These are phyloP conservation scores for Rissa tridactyla DNA, from an alignment of 2,113 vertebrate species.

Conservation along the genomic window DNA sequence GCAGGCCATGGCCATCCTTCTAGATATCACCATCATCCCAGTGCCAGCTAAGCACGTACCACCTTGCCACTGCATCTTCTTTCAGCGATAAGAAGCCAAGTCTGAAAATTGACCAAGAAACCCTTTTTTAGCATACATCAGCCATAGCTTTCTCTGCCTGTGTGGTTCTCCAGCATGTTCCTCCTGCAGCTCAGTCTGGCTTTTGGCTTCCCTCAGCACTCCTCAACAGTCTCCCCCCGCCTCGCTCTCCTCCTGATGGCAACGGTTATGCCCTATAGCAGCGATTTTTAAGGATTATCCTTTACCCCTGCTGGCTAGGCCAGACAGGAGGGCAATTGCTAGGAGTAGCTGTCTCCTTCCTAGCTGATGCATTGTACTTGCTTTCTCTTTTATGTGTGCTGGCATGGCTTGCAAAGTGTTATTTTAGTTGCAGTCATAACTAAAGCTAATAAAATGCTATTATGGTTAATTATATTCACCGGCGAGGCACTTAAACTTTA, in stretches of 20 bases:
- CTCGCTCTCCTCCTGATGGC: neutral
- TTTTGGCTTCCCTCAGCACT: neutral
- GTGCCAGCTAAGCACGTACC: neutral
- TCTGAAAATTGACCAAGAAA: neutral
- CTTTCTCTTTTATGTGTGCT: constrained; percentile 36
- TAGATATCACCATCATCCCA: neutral
- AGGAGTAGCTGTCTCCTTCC: constrained; percentile 34
- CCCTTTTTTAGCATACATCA: neutral
- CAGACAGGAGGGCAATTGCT: constrained; percentile 44
- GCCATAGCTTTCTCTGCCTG: neutral
- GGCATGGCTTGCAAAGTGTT: constrained; percentile 16
- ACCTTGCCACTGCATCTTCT: neutral
- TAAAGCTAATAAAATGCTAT: constrained; percentile 66
- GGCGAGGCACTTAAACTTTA: constrained; percentile 43
- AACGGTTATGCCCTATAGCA: constrained; percentile 1
- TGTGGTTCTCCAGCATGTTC: neutral
- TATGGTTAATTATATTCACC: constrained; percentile 58
- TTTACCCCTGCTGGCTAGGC: constrained; percentile 31
- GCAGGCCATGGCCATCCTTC: neutral
- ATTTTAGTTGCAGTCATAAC: neutral
- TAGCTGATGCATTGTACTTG: neutral
- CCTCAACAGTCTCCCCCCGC: neutral
- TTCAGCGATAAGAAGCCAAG: neutral
- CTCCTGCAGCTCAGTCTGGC: neutral
- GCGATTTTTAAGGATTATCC: constrained; percentile 47